A percentile compares a stretch with the other conserved stretches of the same genome.
Conservation (phyloP, 2,888 invertebrate genomes). For the Aspidapion aeneum region DNA sequence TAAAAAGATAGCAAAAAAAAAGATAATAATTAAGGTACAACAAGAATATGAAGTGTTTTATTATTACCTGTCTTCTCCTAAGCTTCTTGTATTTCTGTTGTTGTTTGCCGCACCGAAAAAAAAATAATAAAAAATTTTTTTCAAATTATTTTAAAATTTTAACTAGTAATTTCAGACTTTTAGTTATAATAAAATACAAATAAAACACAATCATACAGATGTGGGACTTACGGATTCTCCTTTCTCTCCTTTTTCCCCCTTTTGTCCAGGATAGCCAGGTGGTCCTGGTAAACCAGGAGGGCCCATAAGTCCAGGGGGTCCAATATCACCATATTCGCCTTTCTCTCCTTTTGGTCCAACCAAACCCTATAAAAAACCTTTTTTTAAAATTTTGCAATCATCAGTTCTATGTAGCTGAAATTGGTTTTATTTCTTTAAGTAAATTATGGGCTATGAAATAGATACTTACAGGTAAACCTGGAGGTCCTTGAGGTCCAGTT, state of each 20-base stretch:
- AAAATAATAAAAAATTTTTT: constrained; percentile 27
- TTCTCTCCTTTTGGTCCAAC: constrained; percentile 85
- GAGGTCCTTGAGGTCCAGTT: constrained; percentile 84
- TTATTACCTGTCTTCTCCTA: constrained; percentile 71
- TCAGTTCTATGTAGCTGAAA: too few relatives aligned
- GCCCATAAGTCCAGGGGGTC: constrained; percentile 91
- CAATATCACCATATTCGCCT: constrained; percentile 88
- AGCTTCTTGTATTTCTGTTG: constrained; percentile 79
- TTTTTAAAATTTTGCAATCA: constrained; percentile 3
- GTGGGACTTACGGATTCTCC: constrained; percentile 89
- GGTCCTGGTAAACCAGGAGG: constrained; percentile 83
- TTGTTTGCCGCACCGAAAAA: constrained; percentile 27
- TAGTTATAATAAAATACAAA: too few relatives aligned
- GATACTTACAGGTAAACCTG: constrained; percentile 75
- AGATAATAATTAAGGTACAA: constrained; percentile 14
- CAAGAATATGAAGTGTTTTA: constrained; percentile 41
- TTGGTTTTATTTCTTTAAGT: not conserved
- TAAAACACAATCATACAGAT: too few relatives aligned
- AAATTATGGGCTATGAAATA: too few relatives aligned
- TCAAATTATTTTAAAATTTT: too few relatives aligned
- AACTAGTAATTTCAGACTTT: too few relatives aligned
- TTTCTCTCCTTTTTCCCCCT: constrained; percentile 89
- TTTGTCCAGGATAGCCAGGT: constrained; percentile 83
- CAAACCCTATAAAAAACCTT: constrained; percentile 67
- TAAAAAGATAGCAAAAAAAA: constrained; percentile 12